Base-by-base conservation (phyloP, 2,888 invertebrate species). In the Lycia hirtaria region DNA sequence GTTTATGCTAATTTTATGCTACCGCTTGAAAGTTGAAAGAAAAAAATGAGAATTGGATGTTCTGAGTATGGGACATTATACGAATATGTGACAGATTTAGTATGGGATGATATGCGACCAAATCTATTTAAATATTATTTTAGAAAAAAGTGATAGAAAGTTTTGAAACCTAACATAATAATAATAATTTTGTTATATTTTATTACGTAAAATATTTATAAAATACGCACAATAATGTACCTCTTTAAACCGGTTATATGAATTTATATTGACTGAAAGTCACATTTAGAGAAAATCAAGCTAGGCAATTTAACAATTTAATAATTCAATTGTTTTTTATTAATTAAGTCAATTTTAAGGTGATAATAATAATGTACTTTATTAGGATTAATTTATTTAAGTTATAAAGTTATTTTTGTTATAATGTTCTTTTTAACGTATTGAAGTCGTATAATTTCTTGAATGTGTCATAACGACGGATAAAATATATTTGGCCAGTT, bases 321-420 rank as follows among this genome's bases (percentile, higher is more conserved):
- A n/a, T n/a, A n/a, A n/a, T n/a, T n/a, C n/a, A n/a, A 50, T 58
- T 60, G 41, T 45, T 56, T 37, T 50, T 58, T 32, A 30, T 50
- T 49, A 52, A 15, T 14, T 58, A 58, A 64, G 66, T 66, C 62
- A 64, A 66, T 66, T 60, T 45, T 64, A 62, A 57, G 61, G 63
- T 64, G 62, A 66, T 64, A 66, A 63, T 60, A 58, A 60, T 60
- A 51, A 55, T 58, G 63, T 64, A 62, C 44, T 66, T 61, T 63
- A 64, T 60, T 67, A 69, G 70, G 60, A 71, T 64, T 69, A 74
- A 76, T 68, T 74, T 72, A 65, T 71, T 70, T 67, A 75, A 74
- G 69, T 72, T 70, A 60, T 60, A 60, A 62, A 55, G 51, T 49
- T 70, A 65, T 69, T 53, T 56, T 62, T 60, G 57, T 60, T 62